Evolutionary conservation across 2,888 invertebrate genomes (phyloP).

Genomic region (Drosophila acutilabella): DNA sequence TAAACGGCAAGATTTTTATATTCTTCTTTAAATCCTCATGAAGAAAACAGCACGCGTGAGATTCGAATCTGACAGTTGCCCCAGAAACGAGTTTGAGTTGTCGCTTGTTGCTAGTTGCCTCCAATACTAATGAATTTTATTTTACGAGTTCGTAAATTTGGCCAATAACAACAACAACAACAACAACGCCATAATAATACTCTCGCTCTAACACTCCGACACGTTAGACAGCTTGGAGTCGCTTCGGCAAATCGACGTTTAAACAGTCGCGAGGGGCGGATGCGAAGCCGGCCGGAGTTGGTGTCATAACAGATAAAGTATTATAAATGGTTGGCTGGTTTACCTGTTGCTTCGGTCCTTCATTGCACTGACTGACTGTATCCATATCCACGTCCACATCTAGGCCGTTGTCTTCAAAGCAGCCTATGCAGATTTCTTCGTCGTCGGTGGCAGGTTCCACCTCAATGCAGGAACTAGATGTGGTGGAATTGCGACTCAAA

Average conservation of each 20-base stretch:
- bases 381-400: constrained; percentile 44
- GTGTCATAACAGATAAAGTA: constrained; percentile 21
- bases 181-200: constrained; percentile 18
- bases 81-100: constrained; percentile 48
- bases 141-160: constrained; percentile 47
- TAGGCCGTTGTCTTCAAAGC: constrained; percentile 44
- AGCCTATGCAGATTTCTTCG: constrained; percentile 53
- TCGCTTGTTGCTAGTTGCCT: constrained; percentile 24
- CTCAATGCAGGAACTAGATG: constrained; percentile 65
- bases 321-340: constrained; percentile 3
- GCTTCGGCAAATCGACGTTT: background rate
- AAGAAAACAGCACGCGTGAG: constrained; percentile 34
- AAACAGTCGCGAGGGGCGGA: too few species aligned
- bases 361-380: constrained; percentile 9
- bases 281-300: background rate
- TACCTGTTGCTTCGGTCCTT: constrained; percentile 52
- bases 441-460: constrained; percentile 49
- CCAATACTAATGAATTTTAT: constrained; percentile 43
- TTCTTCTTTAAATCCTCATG: constrained; percentile 23
- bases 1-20: too few species aligned
- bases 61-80: background rate
- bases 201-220: constrained; percentile 29
- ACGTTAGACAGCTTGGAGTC: constrained; percentile 63
- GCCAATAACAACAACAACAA: constrained; percentile 28
- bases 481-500: constrained; percentile 70